Percentiles rank a stretch among this genome's conserved stretches.
These are phyloP conservation scores for Caenorhabditis zanzibari DNA, from an alignment of 2,888 invertebrate species.

Conservation along the genomic window DNA sequence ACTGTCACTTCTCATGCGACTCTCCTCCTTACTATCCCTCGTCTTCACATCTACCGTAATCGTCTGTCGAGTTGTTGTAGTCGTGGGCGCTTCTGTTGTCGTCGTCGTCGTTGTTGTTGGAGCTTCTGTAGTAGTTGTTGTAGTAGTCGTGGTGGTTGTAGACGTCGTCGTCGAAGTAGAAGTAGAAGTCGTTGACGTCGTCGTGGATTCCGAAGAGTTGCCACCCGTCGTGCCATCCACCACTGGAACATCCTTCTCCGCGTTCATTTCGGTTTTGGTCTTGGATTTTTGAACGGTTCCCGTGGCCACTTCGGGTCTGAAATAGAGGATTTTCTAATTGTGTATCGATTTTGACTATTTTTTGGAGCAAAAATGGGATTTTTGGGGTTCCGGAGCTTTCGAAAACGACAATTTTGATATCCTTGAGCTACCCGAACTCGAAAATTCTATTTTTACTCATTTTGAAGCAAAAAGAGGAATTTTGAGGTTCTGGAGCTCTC, in stretches of 20 bases:
- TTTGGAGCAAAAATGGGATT: no score
- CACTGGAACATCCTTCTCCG: conserved; percentile 38
- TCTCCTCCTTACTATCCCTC: conserved; percentile 42
- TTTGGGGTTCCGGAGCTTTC: no score
- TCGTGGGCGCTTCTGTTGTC: conserved; percentile 27
- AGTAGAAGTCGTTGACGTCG: conserved; percentile 16
- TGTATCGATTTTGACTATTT: no score
- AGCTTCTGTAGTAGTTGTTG: conserved; percentile 52
- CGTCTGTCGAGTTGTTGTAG: conserved; percentile 12
- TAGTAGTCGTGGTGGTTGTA: conserved; percentile 45
- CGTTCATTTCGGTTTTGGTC: conserved; percentile 68
- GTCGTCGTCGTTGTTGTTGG: conserved; percentile 56
- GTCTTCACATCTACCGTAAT: conserved; percentile 54
- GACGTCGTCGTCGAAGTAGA: conserved; percentile 40
- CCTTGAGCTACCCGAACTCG: no score
- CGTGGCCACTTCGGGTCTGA: conserved; percentile 68
- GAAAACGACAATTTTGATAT: no score
- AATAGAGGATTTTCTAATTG: conserved; percentile 1
- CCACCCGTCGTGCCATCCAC: conserved; percentile 29
- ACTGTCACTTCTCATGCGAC: neutral
- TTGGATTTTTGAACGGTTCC: conserved; percentile 62
- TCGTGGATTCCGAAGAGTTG: conserved; percentile 18
- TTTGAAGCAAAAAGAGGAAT: no score
- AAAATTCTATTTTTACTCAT: no score
- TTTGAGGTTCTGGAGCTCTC: no score